A percentile compares a stretch with the other conserved stretches of the same genome.
These are phyloP conservation scores for Phalacrocorax aristotelis DNA, from an alignment of 2,113 vertebrate species.

Conservation along the genomic window DNA sequence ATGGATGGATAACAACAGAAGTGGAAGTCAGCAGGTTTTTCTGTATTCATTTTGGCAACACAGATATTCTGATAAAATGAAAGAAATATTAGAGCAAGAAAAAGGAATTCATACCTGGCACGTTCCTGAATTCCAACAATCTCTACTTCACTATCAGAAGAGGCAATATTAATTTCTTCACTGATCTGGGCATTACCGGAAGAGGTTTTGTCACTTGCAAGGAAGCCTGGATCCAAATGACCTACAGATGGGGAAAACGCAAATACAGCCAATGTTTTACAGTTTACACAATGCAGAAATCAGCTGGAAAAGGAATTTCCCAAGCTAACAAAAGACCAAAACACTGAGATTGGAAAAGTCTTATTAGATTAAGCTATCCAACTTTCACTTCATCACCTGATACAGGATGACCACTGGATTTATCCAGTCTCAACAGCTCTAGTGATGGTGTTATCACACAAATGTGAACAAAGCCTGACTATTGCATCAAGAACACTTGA, in stretches of 20 bases:
- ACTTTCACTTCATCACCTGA: not conserved
- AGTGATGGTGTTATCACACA: not conserved
- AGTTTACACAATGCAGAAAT: not conserved
- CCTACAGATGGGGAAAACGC: constrained; percentile 73
- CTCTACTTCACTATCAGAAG: constrained; percentile 96
- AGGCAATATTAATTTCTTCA: constrained; percentile 88
- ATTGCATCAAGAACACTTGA: not conserved
- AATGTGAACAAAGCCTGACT: not conserved
- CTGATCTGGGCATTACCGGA: constrained; percentile 76
- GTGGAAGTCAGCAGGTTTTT: not conserved
- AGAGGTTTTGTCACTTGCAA: constrained; percentile 75
- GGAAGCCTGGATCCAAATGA: constrained; percentile 80
- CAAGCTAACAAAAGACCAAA: not conserved
- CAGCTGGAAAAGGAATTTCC: not conserved
- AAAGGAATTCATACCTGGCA: constrained; percentile 78
- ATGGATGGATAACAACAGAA: not conserved
- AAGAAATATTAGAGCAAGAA: not conserved
- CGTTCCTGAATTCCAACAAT: constrained; percentile 96
- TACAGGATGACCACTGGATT: not conserved
- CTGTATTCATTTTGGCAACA: not conserved
- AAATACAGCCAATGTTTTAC: not conserved
- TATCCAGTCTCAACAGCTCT: not conserved
- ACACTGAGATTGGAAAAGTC: not conserved
- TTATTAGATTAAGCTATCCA: not conserved
- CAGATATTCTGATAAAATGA: not conserved